These are phyloP conservation scores for Oreochromis spilurus DNA, from an alignment of 2,113 vertebrate genomes.

Conservation along the genomic window DNA sequence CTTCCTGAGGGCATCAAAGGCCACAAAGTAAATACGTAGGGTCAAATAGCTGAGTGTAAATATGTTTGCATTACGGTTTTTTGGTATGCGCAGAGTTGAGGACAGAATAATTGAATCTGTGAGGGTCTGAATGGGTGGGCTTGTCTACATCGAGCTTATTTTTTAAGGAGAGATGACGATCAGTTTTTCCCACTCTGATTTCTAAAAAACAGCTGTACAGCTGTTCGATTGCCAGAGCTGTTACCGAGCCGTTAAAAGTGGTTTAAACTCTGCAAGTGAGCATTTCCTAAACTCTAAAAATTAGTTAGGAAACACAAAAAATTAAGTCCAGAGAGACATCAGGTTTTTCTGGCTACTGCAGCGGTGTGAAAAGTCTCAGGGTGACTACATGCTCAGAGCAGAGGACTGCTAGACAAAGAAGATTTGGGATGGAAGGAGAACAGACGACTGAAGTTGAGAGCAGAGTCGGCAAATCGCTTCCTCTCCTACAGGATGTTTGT, in stretches of 20 bases:
- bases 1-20: background rate
- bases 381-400: background rate
- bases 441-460: background rate
- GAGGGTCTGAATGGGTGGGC: conserved; percentile 44
- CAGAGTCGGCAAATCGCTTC: background rate
- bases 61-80: conserved; percentile 53
- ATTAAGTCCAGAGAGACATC: background rate
- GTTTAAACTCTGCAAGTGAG: background rate
- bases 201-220: background rate
- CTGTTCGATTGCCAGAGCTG: background rate
- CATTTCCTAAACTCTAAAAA: background rate
- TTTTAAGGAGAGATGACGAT: background rate
- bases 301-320: background rate
- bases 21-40: conserved; percentile 37
- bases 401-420: conserved; percentile 36
- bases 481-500: background rate
- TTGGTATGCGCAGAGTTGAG: conserved; percentile 33
- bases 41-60: conserved; percentile 42
- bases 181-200: background rate
- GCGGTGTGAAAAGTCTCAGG: conserved; percentile 60
- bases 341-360: conserved; percentile 15
- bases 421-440: background rate
- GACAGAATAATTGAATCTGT: conserved; percentile 28
- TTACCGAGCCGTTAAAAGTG: background rate
- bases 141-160: conserved; percentile 21